Conservation (phyloP, 2,797 vertebrate species). For the Poeciliopsis infans region DNA sequence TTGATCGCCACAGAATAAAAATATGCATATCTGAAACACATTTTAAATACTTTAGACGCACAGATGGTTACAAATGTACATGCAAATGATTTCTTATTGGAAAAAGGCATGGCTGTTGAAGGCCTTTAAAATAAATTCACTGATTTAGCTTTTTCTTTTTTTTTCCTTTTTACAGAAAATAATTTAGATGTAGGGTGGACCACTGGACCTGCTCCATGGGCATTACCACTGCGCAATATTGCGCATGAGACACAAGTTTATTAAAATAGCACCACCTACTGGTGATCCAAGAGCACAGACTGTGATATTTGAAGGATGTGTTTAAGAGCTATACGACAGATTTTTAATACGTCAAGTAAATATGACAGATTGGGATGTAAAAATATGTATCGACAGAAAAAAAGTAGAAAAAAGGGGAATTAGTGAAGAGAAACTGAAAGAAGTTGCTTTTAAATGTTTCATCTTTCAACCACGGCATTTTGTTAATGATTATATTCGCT, state of each 20-base stretch:
- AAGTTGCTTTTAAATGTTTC: neutral
- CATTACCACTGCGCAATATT: slow-evolving; percentile 25
- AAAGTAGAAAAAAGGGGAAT: too few relatives aligned
- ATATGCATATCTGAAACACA: neutral
- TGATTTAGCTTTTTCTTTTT: too few relatives aligned
- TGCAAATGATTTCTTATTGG: neutral
- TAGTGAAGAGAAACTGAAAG: neutral
- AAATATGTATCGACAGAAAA: neutral
- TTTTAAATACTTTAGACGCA: neutral
- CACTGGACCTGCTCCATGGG: neutral
- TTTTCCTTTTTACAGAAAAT: neutral
- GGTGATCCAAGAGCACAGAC: slow-evolving; percentile 7
- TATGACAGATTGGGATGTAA: neutral
- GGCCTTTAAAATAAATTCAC: neutral
- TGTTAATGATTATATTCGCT: neutral
- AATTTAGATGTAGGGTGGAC: slow-evolving; percentile 6
- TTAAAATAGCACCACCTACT: slow-evolving; percentile 38
- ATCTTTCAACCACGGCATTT: neutral
- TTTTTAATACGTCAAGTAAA: neutral
- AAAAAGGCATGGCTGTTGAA: neutral
- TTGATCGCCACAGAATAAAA: neutral
- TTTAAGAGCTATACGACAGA: neutral
- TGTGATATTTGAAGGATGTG: neutral
- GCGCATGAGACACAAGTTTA: slow-evolving; percentile 14
- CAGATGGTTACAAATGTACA: neutral